Evolutionary conservation across 2,888 invertebrate species (phyloP), one percentile per base, ranked within the genome.

Genomic region (Epinotia brunnichana): DNA sequence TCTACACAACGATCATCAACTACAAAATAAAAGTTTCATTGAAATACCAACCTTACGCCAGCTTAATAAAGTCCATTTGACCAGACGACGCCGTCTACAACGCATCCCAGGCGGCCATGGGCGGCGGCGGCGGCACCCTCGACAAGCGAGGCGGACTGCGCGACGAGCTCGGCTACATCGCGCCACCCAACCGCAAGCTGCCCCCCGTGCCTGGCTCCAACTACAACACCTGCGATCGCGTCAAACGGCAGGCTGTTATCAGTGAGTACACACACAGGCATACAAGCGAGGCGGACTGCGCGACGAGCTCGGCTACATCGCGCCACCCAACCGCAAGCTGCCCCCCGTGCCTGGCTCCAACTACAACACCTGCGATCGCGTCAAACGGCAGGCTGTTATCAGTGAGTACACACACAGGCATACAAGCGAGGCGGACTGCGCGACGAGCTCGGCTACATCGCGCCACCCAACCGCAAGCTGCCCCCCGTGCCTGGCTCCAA

Each of bases 161-260:
- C 41, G 98, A 98, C 86, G 98, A 98, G 87, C 94, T 98, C 44
- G 98, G 98, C 70, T 98, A 98, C 92, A 98, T 98, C 88, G 97
- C 98, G 0, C 98, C 98, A 24, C 98, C 98, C 69, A 98, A 98
- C 91, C 95, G 98, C 81, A 98, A 98, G 90, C 94, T 98, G 73
- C 98, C 98, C 0, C 98, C 98, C 24, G 98, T 98, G 9, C 98
- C 98, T 69, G 98, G 98, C 79, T 97, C 97, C 70, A 98, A 98
- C 92, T 98, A 98, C 94, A 98, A 97, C 90, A 98, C 98, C 41
- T 98, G 98, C 91, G 98, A 98, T 92, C 95, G 98, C 84, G 97
- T 98, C 94, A 98, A 98, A 95, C 95, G 98, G 94, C 97, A 97
- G 96, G 97, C 96, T 91, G 96, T 96, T 82, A 96, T 97, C 95